Evolutionary conservation across 2,113 vertebrate species (phyloP), one percentile per base, ranked within the genome.

Genomic region (Platysternon megacephalum): DNA sequence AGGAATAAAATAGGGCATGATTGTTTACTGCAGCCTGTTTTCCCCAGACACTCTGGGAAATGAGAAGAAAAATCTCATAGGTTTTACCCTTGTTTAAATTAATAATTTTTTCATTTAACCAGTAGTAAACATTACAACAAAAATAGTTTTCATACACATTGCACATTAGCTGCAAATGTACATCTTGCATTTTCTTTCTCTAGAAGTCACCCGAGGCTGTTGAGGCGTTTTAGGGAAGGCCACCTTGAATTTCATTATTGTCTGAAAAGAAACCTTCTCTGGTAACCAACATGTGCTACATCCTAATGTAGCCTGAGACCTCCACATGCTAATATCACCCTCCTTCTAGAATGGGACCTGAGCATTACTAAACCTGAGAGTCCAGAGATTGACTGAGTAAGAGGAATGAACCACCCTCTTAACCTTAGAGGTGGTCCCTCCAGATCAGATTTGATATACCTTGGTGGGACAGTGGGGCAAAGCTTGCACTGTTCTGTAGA

Each of bases 1-100:
- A 94, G 94, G 95, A 98, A 98, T 97, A 98, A 98, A 98, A 98
- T 96, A 98, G 96, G 94, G 95, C 96, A 97, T 98, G 97, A 97
- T 98, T 98, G 97, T 98, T 98, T 98, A 98, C 98, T 96, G 88
- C 93, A 98, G 96, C 89, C 90, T 96, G 86, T 97, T 98, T 94
- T 98, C 98, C 97, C 98, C 85, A 97, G 98, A 98, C 96, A 97
- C 86, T 83, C 94, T 95, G 86, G 93, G 91, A 98, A 98, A 98
- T 85, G 93, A 97, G 97, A 94, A 97, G 96, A 96, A 97, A 97
- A 97, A 92, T 97, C 97, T 98, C 97, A 92, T 84, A 97, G 97
- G 97, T 97, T 98, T 98, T 97, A 98, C 93, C 98, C 94, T 96
- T 97, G 96, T 96, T 96, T 97, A 98, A 97, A 98, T 97, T 94